Evolutionary conservation across 2,888 invertebrate genomes (phyloP).

Genomic region (Agrotis ipsilon): DNA sequence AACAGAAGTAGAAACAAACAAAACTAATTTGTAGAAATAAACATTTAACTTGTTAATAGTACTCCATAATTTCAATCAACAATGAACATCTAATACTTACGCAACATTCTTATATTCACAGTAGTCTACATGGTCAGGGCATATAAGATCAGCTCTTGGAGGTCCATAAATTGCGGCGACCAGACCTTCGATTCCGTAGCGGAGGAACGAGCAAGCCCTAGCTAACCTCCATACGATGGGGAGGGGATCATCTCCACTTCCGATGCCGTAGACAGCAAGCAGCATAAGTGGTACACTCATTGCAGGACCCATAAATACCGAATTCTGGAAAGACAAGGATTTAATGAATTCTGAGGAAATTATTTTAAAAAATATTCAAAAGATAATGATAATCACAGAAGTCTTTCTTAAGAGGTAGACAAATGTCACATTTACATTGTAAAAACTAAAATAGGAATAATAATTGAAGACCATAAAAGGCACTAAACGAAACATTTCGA

Average conservation of each 20-base stretch:
- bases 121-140: slow-evolving; percentile 93
- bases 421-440: background rate
- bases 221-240: slow-evolving; percentile 94
- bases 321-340: slow-evolving; percentile 91
- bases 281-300: slow-evolving; percentile 96
- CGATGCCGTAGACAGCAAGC: slow-evolving; percentile 96
- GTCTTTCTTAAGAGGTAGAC: background rate
- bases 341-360: background rate
- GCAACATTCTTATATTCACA: slow-evolving; percentile 94
- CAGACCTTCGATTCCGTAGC: slow-evolving; percentile 95
- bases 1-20: background rate
- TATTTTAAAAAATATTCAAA: background rate
- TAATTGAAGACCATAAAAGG: background rate
- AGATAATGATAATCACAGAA: background rate
- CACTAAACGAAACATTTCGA: background rate
- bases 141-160: slow-evolving; percentile 93
- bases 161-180: slow-evolving; percentile 95
- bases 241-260: slow-evolving; percentile 93
- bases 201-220: slow-evolving; percentile 95
- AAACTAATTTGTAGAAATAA: background rate
- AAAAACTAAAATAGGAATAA: background rate
- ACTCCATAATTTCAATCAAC: background rate
- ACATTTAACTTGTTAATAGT: background rate
- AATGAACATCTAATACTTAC: slow-evolving; percentile 74
- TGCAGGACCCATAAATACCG: slow-evolving; percentile 97